Evolutionary conservation across 2,888 invertebrate species (phyloP).

Genomic region (Colletes collaris): DNA sequence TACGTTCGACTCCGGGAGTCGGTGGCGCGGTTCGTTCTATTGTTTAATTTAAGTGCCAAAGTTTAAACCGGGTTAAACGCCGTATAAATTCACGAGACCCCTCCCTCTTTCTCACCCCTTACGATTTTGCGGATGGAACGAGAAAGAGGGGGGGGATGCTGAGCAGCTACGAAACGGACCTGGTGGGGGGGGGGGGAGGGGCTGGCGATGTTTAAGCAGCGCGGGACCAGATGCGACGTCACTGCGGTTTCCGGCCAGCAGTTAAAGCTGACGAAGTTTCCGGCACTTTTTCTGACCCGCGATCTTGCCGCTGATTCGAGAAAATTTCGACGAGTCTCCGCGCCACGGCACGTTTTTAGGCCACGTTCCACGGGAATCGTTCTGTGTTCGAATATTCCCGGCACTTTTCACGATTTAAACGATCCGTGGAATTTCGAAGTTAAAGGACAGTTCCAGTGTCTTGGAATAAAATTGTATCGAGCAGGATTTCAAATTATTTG

Average conservation of each 20-base stretch:
- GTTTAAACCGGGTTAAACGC: constrained; percentile 80
- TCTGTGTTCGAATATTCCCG: too few relatives aligned
- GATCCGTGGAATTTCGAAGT: too few relatives aligned
- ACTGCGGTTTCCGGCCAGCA: constrained; percentile 58
- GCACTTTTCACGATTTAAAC: too few relatives aligned
- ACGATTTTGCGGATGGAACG: constrained; percentile 14
- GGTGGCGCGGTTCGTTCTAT: constrained; percentile 75
- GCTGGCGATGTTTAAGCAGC: constrained; percentile 62
- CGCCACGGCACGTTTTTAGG: too few relatives aligned
- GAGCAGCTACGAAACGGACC: constrained; percentile 43
- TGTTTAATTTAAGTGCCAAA: constrained; percentile 82
- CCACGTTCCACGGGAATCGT: too few relatives aligned
- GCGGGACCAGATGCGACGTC: constrained; percentile 66
- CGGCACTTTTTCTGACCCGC: constrained; percentile 27
- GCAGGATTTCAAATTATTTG: too few relatives aligned
- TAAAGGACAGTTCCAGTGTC: too few relatives aligned
- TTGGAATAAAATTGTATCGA: too few relatives aligned
- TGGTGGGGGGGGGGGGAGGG: constrained; percentile 4
- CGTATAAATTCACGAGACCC: constrained; percentile 77
- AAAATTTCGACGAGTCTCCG: not conserved
- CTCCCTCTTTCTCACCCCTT: constrained; percentile 4
- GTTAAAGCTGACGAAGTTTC: constrained; percentile 32
- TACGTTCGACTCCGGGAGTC: constrained; percentile 72
- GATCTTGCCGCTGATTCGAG: not conserved
- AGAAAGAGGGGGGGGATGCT: constrained; percentile 2